Base-by-base conservation (phyloP, 2,888 invertebrate species). In the Chaetogeoica ovagalla region DNA sequence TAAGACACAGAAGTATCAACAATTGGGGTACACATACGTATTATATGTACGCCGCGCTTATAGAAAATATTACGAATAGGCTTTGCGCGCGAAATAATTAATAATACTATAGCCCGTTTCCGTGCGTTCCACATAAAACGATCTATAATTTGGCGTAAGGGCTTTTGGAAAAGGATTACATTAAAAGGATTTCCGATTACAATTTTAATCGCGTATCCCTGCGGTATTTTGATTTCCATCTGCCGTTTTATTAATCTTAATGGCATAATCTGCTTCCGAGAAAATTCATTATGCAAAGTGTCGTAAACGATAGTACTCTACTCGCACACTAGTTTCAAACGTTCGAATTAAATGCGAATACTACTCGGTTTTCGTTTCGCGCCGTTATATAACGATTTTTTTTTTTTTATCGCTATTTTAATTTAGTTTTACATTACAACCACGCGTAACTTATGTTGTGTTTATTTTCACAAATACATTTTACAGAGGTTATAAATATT, bases 261-360 rank as follows among this genome's bases (percentile, higher is more conserved):
- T 65, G 37, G 19, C 7, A 11, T 65, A 65, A n/a, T 73, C 52
- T 65, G 65, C 65, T 57, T 65, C 11, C 55, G 23, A 43, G 63
- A 57, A 74, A 74, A 65, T 74, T 57, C 39, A 74, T 74, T 74
- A 74, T 74, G 65, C 65, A 65, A 65, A 74, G 65, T 74, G 65
- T 74, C 74, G 73, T 55, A 55, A 57, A 57, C 39, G 74, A 30
- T 30, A 65, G 23, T 21, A 39, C 37, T 30, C 6, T 30, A 4
- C 30, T 1, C 30, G 30, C 30, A 30, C 30, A 59, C 37, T 65
- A 65, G 39, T 65, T 39, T 65, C 55, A 57, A 65, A 74, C n/a
- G 74, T 19, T 59, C 3, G 17, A 65, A 19, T 57, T 57, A 57
- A 23, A 65, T 65, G 65, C 11, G 11, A 65, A 65, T 62, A 43